Base-by-base conservation (phyloP, 2,888 invertebrate species). In the Sesamia inferens region DNA sequence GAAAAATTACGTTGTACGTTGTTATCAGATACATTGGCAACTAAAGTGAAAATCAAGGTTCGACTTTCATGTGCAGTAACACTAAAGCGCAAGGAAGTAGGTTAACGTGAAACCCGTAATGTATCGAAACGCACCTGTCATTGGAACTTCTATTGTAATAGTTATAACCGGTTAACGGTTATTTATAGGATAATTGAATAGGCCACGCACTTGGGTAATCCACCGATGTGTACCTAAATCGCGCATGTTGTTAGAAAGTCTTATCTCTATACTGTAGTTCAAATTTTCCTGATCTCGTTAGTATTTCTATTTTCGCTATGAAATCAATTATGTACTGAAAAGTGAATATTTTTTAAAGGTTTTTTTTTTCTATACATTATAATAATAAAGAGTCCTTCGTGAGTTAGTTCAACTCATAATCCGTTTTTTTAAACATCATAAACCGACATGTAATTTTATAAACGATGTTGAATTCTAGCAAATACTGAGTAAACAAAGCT, bases 81-180 rank as follows among this genome's bases (percentile, higher is more conserved):
- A 55, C 75, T 48, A 19, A 42, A 16, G 14, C 55, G 19, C 13
- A 39, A 58, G 65, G 47, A 79, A 76, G 74, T 76, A 39, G 59
- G 79, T 76, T 74, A 64, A 51, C 65, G 42, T 51, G n/a, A 64
- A 24, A 73, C 59, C 64, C 74, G 59, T 76, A 65, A 73, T 73
- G 54, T 73, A 79, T 65, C 31, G 64, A 74, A 59, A 64, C 65
- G 74, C 79, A 76, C 79, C 79, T 74, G 74, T 74, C 76, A 76
- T 55, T 74, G 55, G 24, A 65, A 65, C 79, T 55, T 54, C 74
- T 74, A 76, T 76, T 76, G 76, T 76, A 55, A 55, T 65, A 22
- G 19, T n/a, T 61, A 42, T 24, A 69, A 75, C 70, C n/a, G n/a
- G n/a, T n/a, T n/a, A n/a, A n/a, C 57, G n/a, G 79, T 74, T 76